A percentile compares a stretch with the other conserved stretches of the same genome.
Evolutionary conservation across 1,140 invertebrate genomes (phyloP).

Genomic region (Cepaea nemoralis): DNA sequence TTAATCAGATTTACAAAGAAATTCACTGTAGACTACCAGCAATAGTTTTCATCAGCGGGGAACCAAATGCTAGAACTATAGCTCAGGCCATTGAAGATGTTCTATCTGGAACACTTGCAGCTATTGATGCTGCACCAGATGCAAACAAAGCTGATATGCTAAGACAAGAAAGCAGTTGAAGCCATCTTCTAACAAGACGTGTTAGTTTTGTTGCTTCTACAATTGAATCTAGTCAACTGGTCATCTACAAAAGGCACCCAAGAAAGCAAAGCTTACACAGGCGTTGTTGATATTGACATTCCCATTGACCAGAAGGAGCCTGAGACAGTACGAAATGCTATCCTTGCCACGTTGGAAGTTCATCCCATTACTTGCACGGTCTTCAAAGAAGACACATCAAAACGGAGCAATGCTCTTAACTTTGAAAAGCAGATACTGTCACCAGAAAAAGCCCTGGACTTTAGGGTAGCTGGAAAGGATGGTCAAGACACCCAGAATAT

Average conservation of each 20-base stretch:
- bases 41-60: constrained; percentile 37
- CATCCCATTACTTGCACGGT: constrained; percentile 25
- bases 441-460: constrained; percentile 40
- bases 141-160: not conserved
- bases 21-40: constrained; percentile 25
- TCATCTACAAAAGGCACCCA: constrained; percentile 34
- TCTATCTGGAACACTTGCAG: constrained; percentile 29
- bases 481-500: constrained; percentile 1
- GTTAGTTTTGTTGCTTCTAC: constrained; percentile 30
- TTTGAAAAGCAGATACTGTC: constrained; percentile 34
- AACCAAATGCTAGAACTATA: constrained; percentile 28
- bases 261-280: constrained; percentile 40
- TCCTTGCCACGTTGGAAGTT: constrained; percentile 19
- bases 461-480: constrained; percentile 16
- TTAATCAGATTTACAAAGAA: constrained; percentile 43
- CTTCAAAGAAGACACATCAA: constrained; percentile 28
- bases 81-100: constrained; percentile 38
- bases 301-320: constrained; percentile 21
- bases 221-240: constrained; percentile 38
- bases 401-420: not conserved
- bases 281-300: constrained; percentile 39
- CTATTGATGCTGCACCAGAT: not conserved
- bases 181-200: not conserved
- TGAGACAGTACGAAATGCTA: constrained; percentile 14
- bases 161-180: not conserved